Evolutionary conservation across 2,888 invertebrate species (phyloP), one percentile per base, ranked within the genome.

Genomic region (Ectemnius cavifrons): DNA sequence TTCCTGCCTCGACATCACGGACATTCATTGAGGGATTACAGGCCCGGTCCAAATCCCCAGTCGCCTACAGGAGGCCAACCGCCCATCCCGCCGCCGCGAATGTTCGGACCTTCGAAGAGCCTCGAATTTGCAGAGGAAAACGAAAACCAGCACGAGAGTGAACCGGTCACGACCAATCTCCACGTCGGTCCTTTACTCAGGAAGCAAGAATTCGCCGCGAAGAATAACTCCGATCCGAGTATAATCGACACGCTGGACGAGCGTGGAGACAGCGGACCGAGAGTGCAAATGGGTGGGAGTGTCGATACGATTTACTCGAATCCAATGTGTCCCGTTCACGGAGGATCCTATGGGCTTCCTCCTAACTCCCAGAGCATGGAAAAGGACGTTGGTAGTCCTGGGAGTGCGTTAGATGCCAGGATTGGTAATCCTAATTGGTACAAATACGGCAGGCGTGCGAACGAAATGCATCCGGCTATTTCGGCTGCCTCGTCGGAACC

Each of bases 71-170:
- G 77, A 47, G 80, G 37, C 0, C 83, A 64, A 14, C 88, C 86
- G 1, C 90, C 91, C 0, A 95, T 96, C 0, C 96, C 96, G 2
- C 96, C 96, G 0, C 96, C 96, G 0, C 92, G 96, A 85, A 94
- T 94, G 3, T 94, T 87, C 37, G 87, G 88, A 0, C 84, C 87
- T 1, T 86, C 84, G 18, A 89, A 85, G 67, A 89, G 88, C 62
- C 73, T 84, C 0, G 87, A 88, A 57, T 83, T 88, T 23, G 85
- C 85, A 0, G 90, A 90, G 62, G 89, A 89, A 8, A 86, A 84
- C 62, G 86, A 85, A 20, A 85, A 72, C n/a, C 87, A 86, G 37
- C 46, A 27, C 63, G 86, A 83, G 3, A 74, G 71, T 4, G 86
- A 86, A 20, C 85, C 87, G 1, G 84, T 90, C 11, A 89, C 89